These are phyloP conservation scores for Oryzaephilus surinamensis DNA, from an alignment of 1,140 invertebrate species.

Conservation along the genomic window DNA sequence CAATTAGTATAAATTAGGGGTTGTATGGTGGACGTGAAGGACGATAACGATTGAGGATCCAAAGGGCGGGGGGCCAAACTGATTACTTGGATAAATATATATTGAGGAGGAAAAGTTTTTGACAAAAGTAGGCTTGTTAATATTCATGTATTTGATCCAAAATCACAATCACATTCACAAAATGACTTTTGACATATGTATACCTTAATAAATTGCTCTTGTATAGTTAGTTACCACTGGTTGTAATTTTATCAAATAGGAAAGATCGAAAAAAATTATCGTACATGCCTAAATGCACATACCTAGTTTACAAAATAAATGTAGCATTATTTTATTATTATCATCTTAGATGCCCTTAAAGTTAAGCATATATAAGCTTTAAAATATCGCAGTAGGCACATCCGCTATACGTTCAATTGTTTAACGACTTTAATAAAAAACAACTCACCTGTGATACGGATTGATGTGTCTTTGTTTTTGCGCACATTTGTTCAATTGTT, in stretches of 20 bases:
- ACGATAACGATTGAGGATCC: conserved; percentile 4
- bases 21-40: conserved; percentile 8
- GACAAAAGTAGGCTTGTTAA: conserved; percentile 14
- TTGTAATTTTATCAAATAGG: too few species aligned
- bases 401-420: conserved; percentile 6
- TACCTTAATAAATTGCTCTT: too few species aligned
- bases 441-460: conserved; percentile 2
- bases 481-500: too few species aligned
- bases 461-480: conserved; percentile 5
- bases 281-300: too few species aligned
- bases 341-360: conserved; percentile 10
- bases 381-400: conserved; percentile 6
- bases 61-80: not conserved
- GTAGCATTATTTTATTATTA: too few species aligned
- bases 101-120: conserved; percentile 13
- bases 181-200: too few species aligned
- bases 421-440: conserved; percentile 7
- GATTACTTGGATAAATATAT: conserved; percentile 2
- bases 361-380: conserved; percentile 4
- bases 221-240: too few species aligned
- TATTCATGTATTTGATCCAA: too few species aligned
- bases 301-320: too few species aligned
- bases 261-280: too few species aligned
- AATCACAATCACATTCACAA: too few species aligned
- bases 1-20: conserved; percentile 25